These are phyloP conservation scores for Chaenocephalus aceratus DNA, from an alignment of 2,113 vertebrate species.

Conservation along the genomic window DNA sequence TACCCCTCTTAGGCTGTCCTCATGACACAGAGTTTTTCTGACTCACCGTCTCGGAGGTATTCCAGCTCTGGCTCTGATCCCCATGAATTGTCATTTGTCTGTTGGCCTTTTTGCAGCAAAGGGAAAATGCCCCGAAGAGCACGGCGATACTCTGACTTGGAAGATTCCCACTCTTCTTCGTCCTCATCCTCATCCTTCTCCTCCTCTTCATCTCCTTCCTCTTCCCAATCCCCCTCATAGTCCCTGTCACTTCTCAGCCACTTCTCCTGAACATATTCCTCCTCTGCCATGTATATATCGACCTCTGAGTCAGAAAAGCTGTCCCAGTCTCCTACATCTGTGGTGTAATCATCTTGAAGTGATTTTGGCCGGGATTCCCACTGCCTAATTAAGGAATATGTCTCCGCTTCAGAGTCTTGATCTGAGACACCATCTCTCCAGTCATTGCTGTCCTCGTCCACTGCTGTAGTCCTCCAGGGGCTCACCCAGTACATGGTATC, in stretches of 20 bases:
- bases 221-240: constrained; percentile 75
- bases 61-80: constrained; percentile 73
- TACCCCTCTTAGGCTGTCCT: background rate
- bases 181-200: constrained; percentile 33
- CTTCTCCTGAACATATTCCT: constrained; percentile 41
- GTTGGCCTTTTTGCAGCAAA: constrained; percentile 73
- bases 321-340: constrained; percentile 43
- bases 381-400: background rate
- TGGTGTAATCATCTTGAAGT: constrained; percentile 31
- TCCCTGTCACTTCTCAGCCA: constrained; percentile 55
- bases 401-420: constrained; percentile 42
- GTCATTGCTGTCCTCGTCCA: constrained; percentile 69
- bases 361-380: constrained; percentile 52
- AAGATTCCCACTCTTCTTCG: constrained; percentile 73
- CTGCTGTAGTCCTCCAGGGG: constrained; percentile 77
- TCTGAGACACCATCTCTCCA: constrained; percentile 38
- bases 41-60: constrained; percentile 69
- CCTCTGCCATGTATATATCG: constrained; percentile 78
- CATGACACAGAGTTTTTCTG: background rate
- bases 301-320: constrained; percentile 58
- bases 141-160: constrained; percentile 64
- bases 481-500: constrained; percentile 75
- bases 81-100: constrained; percentile 59
- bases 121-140: constrained; percentile 70
- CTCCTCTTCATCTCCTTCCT: constrained; percentile 45